phyloP scores from a whole-genome alignment of 2,797 vertebrate genomes.

The Acomys russatus region DNA sequence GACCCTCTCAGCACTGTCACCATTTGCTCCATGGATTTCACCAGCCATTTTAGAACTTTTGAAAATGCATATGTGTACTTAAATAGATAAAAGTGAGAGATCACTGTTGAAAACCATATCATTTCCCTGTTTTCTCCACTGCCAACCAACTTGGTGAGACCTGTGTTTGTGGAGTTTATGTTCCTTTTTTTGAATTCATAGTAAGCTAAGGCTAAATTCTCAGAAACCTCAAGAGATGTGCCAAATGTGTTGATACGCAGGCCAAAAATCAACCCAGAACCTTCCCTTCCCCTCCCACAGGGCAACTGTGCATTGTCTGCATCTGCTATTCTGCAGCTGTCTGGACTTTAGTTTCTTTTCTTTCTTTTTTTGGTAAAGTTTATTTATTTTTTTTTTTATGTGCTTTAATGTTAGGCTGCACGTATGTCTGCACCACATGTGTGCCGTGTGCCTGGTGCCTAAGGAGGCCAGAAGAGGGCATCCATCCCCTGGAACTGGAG shows the following conservation, averaged over 20 bases:
- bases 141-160: neutral
- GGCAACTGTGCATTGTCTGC: neutral
- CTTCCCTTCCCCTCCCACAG: neutral
- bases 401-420: neutral
- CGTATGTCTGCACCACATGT: neutral
- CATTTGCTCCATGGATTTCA: neutral
- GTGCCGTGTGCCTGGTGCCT: neutral
- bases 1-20: neutral
- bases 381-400: neutral
- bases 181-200: constrained; percentile 51
- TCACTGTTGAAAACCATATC: constrained; percentile 44
- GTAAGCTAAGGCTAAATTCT: constrained; percentile 8
- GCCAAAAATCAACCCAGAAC: neutral
- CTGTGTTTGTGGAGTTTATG: constrained; percentile 10
- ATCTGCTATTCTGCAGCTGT: neutral
- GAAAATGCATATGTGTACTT: neutral
- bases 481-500: neutral
- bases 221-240: neutral
- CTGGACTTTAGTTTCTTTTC: neutral
- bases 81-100: neutral
- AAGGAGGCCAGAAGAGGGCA: neutral
- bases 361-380: neutral
- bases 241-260: constrained; percentile 9
- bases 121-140: neutral
- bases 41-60: constrained; percentile 11